Percentiles rank a stretch among this genome's conserved stretches.
Conservation (phyloP, 2,797 vertebrate genomes). For the Holocentrus rufus region DNA sequence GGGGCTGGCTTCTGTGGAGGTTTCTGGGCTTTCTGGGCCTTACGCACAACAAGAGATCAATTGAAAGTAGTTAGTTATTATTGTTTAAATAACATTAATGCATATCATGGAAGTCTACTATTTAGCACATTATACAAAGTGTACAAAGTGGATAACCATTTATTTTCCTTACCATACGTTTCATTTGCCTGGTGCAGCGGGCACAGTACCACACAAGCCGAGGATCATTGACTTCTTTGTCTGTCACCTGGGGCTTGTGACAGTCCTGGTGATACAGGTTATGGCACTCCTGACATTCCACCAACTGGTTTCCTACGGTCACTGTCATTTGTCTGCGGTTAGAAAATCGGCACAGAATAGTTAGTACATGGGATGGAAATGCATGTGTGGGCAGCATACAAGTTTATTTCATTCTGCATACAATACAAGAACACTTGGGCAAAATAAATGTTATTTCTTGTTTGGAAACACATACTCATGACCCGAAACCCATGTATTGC, state of each 20-base stretch:
- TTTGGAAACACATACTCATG: not conserved
- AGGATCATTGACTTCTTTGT: constrained; percentile 98
- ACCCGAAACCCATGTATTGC: not conserved
- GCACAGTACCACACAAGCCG: constrained; percentile 98
- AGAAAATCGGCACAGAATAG: constrained; percentile 5
- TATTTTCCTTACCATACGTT: constrained; percentile 90
- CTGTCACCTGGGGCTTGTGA: constrained; percentile 97
- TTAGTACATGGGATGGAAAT: not conserved
- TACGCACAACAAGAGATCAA: constrained; percentile 26
- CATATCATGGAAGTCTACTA: not conserved
- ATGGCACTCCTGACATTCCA: constrained; percentile 99
- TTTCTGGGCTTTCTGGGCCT: constrained; percentile 97
- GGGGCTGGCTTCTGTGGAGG: constrained; percentile 93
- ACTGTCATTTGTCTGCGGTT: constrained; percentile 95
- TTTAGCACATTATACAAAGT: not conserved
- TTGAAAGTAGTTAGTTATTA: not conserved
- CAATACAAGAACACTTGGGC: not conserved
- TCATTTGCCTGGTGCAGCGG: constrained; percentile 98
- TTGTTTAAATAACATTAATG: not conserved
- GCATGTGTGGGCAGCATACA: not conserved
- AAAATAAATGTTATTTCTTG: not conserved
- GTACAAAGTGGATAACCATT: not conserved
- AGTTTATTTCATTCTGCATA: not conserved
- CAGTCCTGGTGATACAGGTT: constrained; percentile 99
- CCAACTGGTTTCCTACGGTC: constrained; percentile 94